phyloP scores from a whole-genome alignment of 1,140 invertebrate species.

The Meloidogyne hapla region DNA sequence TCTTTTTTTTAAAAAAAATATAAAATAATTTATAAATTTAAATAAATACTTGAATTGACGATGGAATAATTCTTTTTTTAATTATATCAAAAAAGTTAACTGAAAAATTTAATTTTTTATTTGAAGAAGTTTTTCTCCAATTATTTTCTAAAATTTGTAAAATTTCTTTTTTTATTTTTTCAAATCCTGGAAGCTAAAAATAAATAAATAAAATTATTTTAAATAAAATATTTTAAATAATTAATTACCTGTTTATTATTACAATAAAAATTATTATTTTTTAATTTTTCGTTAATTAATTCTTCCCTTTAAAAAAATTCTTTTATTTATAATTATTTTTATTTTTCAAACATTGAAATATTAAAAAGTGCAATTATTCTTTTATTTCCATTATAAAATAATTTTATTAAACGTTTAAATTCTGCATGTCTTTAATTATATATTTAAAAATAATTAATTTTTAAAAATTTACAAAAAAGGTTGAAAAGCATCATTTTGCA shows the following conservation, averaged over 20 bases:
- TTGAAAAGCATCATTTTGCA: conserved; percentile 27
- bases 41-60: conserved; percentile 20
- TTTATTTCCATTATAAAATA: conserved; percentile 12
- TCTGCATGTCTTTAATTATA: not conserved
- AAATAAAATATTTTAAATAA: not conserved
- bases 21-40: not conserved
- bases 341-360: conserved; percentile 9
- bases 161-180: not conserved
- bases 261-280: not conserved
- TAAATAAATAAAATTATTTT: not conserved
- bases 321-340: not conserved
- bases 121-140: not conserved
- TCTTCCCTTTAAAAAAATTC: not conserved
- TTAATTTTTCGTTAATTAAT: not conserved
- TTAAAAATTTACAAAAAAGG: conserved; percentile 18
- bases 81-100: conserved; percentile 26
- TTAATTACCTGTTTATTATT: not conserved
- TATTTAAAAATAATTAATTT: not conserved
- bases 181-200: not conserved
- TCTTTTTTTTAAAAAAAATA: conserved; percentile 5
- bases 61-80: conserved; percentile 4
- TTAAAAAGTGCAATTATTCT: conserved; percentile 17
- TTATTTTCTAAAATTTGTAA: not conserved
- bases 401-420: conserved; percentile 1
- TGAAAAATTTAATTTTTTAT: not conserved